Evolutionary conservation across 2,888 invertebrate species (phyloP).

Genomic region (Plebejus melissa): DNA sequence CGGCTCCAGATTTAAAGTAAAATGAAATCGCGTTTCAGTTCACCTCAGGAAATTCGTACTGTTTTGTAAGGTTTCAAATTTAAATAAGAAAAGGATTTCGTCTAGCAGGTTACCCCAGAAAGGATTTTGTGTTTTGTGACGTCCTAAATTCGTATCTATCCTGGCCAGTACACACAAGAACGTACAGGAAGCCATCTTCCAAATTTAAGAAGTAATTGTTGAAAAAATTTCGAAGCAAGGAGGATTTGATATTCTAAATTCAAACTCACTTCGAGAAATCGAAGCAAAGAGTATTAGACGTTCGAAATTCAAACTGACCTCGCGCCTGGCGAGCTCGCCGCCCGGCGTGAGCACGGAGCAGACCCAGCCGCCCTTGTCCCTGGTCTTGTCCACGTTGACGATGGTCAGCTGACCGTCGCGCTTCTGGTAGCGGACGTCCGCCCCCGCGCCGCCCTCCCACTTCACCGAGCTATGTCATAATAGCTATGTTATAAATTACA

Average conservation of each 20-base stretch:
- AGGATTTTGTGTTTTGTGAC: neutral
- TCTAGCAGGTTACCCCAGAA: neutral
- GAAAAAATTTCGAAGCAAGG: neutral
- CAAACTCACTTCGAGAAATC: neutral
- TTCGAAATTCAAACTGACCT: constrained; percentile 60
- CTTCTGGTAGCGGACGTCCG: constrained; percentile 72
- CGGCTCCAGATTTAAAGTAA: neutral
- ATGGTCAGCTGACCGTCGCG: constrained; percentile 81
- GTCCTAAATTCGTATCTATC: neutral
- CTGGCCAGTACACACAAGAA: no score
- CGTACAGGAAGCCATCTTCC: no score
- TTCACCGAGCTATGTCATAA: constrained; percentile 77
- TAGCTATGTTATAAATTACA: neutral
- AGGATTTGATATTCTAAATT: no score
- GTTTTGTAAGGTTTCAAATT: constrained; percentile 11
- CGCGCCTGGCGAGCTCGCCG: constrained; percentile 86
- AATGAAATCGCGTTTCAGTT: neutral
- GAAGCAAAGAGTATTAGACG: neutral
- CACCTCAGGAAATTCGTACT: neutral
- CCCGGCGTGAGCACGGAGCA: constrained; percentile 87
- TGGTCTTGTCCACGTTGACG: constrained; percentile 79
- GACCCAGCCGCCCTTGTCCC: constrained; percentile 88
- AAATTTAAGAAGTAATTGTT: neutral
- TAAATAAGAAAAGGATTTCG: neutral
- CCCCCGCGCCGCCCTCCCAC: constrained; percentile 81